A percentile compares a stretch with the other conserved stretches of the same genome.
phyloP scores from a whole-genome alignment of 2,797 vertebrate species.

The Artibeus lituratus region DNA sequence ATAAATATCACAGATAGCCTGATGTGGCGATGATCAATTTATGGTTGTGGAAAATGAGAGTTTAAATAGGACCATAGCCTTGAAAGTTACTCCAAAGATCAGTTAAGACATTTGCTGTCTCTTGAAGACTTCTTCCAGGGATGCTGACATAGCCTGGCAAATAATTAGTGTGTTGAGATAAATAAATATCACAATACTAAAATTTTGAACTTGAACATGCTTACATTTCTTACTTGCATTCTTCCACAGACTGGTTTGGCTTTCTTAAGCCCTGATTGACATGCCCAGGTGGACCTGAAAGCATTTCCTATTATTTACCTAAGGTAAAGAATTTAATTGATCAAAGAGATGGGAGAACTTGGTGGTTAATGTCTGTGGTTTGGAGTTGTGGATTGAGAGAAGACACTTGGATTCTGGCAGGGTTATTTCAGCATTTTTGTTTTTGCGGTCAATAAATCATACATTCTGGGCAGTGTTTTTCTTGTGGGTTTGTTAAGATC shows the following conservation, averaged over 20 bases:
- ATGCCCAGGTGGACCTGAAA: neutral
- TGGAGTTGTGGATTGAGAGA: neutral
- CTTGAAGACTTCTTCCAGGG: neutral
- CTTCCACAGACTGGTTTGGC: neutral
- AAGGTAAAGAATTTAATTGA: slow-evolving; percentile 21
- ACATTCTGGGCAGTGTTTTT: neutral
- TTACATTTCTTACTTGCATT: neutral
- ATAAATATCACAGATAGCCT: neutral
- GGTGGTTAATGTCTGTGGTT: slow-evolving; percentile 10
- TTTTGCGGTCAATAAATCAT: slow-evolving; percentile 32
- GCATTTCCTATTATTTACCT: neutral
- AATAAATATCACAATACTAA: neutral
- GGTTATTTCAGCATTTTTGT: neutral
- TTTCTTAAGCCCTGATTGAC: neutral
- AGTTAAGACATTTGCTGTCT: neutral
- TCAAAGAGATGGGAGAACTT: neutral
- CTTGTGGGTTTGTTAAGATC: neutral
- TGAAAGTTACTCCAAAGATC: neutral
- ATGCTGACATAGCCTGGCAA: neutral
- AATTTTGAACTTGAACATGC: neutral
- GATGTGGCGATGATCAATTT: neutral
- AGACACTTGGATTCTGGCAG: neutral
- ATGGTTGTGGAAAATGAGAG: neutral
- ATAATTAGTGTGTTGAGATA: neutral
- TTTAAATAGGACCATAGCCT: neutral